Evolutionary conservation across 2,113 vertebrate genomes (phyloP).

Genomic region (Prunella himalayana): DNA sequence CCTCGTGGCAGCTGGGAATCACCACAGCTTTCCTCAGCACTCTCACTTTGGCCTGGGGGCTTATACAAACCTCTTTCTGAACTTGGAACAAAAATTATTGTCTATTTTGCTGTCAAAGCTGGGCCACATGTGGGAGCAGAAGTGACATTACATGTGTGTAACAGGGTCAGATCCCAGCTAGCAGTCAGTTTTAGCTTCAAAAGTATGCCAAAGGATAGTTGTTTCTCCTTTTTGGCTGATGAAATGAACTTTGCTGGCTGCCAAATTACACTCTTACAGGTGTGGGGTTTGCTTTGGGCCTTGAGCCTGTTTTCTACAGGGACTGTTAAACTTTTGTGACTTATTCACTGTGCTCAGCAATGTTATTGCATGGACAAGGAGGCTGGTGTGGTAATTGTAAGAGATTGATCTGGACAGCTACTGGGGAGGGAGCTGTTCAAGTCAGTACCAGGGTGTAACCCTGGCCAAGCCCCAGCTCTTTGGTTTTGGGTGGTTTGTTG

Average conservation of each 20-base stretch:
- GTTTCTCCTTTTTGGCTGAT: neutral
- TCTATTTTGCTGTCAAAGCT: neutral
- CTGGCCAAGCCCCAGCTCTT: neutral
- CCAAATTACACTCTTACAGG: neutral
- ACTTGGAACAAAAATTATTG: neutral
- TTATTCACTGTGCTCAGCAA: neutral
- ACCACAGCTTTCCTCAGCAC: neutral
- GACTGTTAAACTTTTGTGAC: neutral
- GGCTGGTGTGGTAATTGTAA: fast-evolving
- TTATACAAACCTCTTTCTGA: neutral
- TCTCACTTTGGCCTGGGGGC: neutral
- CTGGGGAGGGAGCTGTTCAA: neutral
- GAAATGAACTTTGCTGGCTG: neutral
- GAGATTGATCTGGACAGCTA: neutral
- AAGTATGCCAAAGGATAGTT: neutral
- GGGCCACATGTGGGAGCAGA: neutral
- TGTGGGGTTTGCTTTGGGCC: neutral
- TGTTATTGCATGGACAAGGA: neutral
- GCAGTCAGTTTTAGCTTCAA: neutral
- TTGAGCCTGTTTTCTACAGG: neutral
- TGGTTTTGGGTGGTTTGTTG: neutral
- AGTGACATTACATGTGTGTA: neutral
- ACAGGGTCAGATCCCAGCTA: neutral
- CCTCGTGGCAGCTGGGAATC: neutral
- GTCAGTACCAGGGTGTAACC: neutral